Percentiles rank a stretch among this genome's conserved stretches.
Conservation (phyloP, 2,888 invertebrate genomes). For the Pemphredon lugubris region DNA sequence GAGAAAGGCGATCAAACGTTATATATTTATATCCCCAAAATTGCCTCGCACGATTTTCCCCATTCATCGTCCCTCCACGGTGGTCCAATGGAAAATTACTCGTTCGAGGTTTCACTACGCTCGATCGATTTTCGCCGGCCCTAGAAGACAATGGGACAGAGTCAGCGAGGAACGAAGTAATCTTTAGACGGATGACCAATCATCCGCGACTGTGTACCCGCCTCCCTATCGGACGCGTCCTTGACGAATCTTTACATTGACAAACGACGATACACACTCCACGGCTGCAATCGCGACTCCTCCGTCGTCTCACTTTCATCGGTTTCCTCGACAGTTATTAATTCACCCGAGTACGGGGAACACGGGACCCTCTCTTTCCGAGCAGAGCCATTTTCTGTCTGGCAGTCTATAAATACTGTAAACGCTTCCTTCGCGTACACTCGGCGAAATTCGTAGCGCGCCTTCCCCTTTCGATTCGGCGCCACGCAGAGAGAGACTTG, state of each 20-base stretch:
- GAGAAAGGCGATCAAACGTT: too few relatives aligned
- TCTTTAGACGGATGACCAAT: conserved; percentile 7
- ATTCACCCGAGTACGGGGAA: conserved; percentile 47
- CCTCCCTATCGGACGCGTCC: conserved; percentile 30
- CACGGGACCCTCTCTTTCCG: conserved; percentile 20
- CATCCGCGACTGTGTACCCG: neutral
- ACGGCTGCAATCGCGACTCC: conserved; percentile 24
- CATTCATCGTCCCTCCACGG: too few relatives aligned
- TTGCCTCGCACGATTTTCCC: too few relatives aligned
- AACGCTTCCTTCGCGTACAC: conserved; percentile 17
- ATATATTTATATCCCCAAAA: too few relatives aligned
- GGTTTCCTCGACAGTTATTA: conserved; percentile 58
- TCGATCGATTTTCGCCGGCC: too few relatives aligned
- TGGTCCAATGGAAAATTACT: too few relatives aligned
- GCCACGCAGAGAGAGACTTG: conserved; percentile 13
- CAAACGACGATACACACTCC: conserved; percentile 14
- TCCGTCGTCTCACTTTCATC: conserved; percentile 58
- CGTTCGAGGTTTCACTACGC: too few relatives aligned
- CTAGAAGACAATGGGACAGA: too few relatives aligned
- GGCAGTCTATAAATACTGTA: conserved; percentile 57
- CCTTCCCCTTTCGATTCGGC: conserved; percentile 19
- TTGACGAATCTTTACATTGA: conserved; percentile 43
- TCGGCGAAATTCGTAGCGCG: conserved; percentile 36
- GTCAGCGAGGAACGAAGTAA: conserved; percentile 26
- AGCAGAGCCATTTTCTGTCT: conserved; percentile 54